Percentiles rank a stretch among this genome's conserved stretches.
Evolutionary conservation across 35 echinoderm and acorn worm genomes (phyloP).

Genomic region (Lytechinus pictus): DNA sequence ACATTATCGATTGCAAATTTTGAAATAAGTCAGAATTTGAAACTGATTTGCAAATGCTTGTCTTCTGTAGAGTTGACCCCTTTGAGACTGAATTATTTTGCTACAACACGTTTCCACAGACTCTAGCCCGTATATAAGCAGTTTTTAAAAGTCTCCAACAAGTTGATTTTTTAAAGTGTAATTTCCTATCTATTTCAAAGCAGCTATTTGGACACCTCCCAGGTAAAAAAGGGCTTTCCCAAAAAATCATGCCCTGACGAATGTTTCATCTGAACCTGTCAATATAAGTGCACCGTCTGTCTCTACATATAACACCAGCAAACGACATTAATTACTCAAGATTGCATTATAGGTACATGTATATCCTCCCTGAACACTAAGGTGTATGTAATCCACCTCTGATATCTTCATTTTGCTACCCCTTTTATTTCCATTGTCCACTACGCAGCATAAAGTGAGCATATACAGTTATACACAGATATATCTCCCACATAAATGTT

Average conservation of each 20-base stretch:
- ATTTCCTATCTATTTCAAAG: too few species aligned
- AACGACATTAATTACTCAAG: neutral
- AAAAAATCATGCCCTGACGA: neutral
- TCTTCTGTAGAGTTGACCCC: too few species aligned
- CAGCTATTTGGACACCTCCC: too few species aligned
- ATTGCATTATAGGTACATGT: neutral
- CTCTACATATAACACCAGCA: neutral
- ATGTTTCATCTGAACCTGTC: neutral
- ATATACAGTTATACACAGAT: slow-evolving; percentile 35
- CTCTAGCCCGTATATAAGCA: too few species aligned
- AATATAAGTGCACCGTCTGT: neutral
- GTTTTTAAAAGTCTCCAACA: too few species aligned
- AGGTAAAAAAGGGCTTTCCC: neutral
- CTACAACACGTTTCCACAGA: too few species aligned
- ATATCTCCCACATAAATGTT: neutral
- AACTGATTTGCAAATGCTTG: too few species aligned
- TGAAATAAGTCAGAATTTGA: too few species aligned
- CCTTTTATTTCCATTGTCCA: neutral
- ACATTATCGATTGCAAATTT: too few species aligned
- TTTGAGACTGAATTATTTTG: too few species aligned
- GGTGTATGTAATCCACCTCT: neutral
- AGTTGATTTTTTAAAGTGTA: too few species aligned
- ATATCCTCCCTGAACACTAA: neutral
- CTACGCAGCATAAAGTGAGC: slow-evolving; percentile 29
- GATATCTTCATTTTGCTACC: neutral